phyloP scores from a whole-genome alignment of 1,140 invertebrate species.

The Agrilus planipennis region DNA sequence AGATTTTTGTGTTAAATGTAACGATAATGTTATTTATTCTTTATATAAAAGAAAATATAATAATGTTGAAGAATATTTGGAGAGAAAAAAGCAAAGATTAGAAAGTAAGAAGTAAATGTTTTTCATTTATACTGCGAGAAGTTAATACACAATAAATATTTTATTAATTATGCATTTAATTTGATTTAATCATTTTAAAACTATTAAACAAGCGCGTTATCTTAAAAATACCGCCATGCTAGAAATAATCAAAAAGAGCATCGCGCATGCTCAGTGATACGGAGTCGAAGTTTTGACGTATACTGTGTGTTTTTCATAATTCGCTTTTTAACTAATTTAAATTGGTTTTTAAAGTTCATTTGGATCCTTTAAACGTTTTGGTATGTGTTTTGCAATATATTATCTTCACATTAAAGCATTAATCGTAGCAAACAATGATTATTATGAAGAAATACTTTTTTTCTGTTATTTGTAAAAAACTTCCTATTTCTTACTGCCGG shows the following conservation, averaged over 20 bases:
- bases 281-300: slow-evolving; percentile 33
- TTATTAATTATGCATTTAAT: slow-evolving; percentile 56
- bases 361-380: too few relatives aligned
- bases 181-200: neutral
- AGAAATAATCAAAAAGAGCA: slow-evolving; percentile 62
- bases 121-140: too few relatives aligned
- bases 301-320: too few relatives aligned
- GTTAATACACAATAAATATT: too few relatives aligned
- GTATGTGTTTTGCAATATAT: too few relatives aligned
- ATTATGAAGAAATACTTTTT: too few relatives aligned
- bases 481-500: too few relatives aligned
- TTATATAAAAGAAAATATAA: slow-evolving; percentile 66
- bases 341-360: too few relatives aligned
- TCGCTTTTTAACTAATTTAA: too few relatives aligned
- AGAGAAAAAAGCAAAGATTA: slow-evolving; percentile 53
- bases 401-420: too few relatives aligned
- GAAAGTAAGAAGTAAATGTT: slow-evolving; percentile 21
- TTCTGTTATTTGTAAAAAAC: too few relatives aligned
- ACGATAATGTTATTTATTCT: slow-evolving; percentile 39
- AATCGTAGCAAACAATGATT: too few relatives aligned
- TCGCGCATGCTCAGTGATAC: slow-evolving; percentile 60
- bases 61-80: slow-evolving; percentile 63
- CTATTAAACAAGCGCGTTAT: neutral
- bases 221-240: slow-evolving; percentile 62
- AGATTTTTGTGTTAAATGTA: slow-evolving; percentile 9